A percentile compares a stretch with the other conserved stretches of the same genome.
phyloP scores from a whole-genome alignment of 2,113 vertebrate genomes.

The Cryptomyrus ogoouensis region DNA sequence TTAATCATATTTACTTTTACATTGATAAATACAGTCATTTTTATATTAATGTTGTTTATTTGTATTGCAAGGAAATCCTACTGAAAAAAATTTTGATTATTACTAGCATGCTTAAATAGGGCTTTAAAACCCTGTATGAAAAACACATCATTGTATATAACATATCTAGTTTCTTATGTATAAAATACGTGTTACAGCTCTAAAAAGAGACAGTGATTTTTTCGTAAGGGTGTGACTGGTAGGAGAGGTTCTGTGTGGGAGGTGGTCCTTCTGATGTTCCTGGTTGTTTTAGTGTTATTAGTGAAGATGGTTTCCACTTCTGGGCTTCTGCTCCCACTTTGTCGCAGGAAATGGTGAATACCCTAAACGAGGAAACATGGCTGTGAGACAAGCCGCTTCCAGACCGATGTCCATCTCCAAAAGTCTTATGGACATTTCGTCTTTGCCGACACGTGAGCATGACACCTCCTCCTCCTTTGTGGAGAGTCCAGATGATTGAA shows the following conservation, averaged over 20 bases:
- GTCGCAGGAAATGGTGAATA: constrained; percentile 73
- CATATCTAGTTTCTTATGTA: not conserved
- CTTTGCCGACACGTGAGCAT: constrained; percentile 74
- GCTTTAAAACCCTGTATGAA: not conserved
- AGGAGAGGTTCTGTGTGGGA: not conserved
- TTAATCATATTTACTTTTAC: not conserved
- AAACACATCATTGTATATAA: not conserved
- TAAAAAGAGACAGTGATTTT: not conserved
- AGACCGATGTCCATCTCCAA: constrained; percentile 72
- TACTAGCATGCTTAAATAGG: not conserved
- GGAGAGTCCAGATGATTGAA: not conserved
- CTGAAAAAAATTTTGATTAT: not conserved
- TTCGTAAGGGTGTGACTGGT: not conserved
- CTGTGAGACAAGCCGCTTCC: constrained; percentile 65
- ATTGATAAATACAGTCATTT: not conserved
- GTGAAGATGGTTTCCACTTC: constrained; percentile 38
- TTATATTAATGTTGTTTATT: not conserved
- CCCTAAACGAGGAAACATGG: constrained; percentile 57
- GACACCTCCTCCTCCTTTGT: not conserved
- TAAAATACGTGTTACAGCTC: not conserved
- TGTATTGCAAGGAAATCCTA: not conserved
- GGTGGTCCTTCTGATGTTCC: not conserved
- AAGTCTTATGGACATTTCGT: constrained; percentile 79
- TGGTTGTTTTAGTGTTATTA: not conserved
- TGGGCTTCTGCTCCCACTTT: constrained; percentile 61